phyloP scores from a whole-genome alignment of 2,113 vertebrate genomes.

The Paraplagusia blochii region DNA sequence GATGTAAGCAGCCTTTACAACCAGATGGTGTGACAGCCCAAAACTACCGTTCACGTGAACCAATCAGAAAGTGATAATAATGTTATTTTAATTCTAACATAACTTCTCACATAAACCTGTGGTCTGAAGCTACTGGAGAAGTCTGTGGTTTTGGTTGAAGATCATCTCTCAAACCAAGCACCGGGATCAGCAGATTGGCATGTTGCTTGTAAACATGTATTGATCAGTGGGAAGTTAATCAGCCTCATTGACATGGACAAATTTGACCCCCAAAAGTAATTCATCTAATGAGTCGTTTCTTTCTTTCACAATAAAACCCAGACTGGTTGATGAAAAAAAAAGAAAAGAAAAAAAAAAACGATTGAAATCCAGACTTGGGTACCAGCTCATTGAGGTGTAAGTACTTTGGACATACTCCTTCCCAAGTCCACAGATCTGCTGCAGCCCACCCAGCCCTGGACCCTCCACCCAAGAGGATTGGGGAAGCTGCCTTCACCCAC shows the following conservation, averaged over 20 bases:
- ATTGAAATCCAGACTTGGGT: conserved; percentile 21
- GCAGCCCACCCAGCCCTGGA: too few relatives aligned
- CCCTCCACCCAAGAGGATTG: too few relatives aligned
- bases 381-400: conserved; percentile 2
- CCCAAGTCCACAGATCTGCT: too few relatives aligned
- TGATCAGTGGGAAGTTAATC: conserved; percentile 54
- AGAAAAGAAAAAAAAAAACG: too few relatives aligned
- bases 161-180: conserved; percentile 20
- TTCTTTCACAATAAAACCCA: conserved; percentile 20
- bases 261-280: conserved; percentile 41
- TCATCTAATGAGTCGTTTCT: conserved; percentile 48
- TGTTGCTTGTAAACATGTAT: conserved; percentile 51
- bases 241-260: conserved; percentile 51
- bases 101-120: background rate
- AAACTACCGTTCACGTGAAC: too few relatives aligned
- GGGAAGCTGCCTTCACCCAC: too few relatives aligned
- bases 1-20: too few relatives aligned
- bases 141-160: conserved; percentile 12
- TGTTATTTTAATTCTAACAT: too few relatives aligned
- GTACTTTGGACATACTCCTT: conserved; percentile 8
- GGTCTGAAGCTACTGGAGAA: conserved; percentile 12
- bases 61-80: too few relatives aligned
- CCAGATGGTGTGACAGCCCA: too few relatives aligned
- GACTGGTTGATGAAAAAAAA: conserved; percentile 36
- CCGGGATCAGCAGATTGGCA: conserved; percentile 34